Evolutionary conservation across 2,888 invertebrate genomes (phyloP).

Genomic region (Therioaphis trifolii): DNA sequence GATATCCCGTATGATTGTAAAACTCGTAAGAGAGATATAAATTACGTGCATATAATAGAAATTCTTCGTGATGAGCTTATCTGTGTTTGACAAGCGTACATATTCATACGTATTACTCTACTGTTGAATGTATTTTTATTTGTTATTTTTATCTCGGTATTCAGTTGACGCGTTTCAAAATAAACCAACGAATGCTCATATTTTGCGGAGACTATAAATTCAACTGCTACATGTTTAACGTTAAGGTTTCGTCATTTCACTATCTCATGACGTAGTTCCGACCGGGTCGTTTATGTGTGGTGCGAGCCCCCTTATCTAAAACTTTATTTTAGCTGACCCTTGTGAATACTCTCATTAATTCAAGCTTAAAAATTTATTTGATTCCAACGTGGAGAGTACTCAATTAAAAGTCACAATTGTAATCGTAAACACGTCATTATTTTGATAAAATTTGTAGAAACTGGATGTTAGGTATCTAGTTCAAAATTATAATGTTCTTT

Average conservation of each 20-base stretch:
- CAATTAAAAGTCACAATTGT: no score
- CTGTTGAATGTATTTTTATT: background rate
- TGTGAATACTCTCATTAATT: slow-evolving; percentile 17
- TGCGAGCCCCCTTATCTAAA: background rate
- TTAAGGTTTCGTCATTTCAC: slow-evolving; percentile 42
- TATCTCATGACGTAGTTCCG: slow-evolving; percentile 8
- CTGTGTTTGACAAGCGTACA: background rate
- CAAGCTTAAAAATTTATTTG: background rate
- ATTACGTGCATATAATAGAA: background rate
- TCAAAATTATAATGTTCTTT: no score
- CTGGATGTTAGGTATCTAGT: no score
- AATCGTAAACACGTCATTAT: no score
- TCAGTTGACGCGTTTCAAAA: slow-evolving; percentile 30
- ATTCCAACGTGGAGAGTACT: no score
- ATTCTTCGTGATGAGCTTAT: background rate
- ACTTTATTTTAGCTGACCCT: slow-evolving; percentile 9
- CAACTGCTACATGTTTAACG: background rate
- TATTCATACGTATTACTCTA: background rate
- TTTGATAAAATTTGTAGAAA: no score
- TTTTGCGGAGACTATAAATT: slow-evolving; percentile 34
- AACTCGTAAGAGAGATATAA: no score
- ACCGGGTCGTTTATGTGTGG: background rate
- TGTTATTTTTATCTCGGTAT: slow-evolving; percentile 1
- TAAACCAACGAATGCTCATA: background rate
- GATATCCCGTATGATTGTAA: no score